Conservation (phyloP, 2,888 invertebrate genomes). For the Trissolcus japonicus region DNA sequence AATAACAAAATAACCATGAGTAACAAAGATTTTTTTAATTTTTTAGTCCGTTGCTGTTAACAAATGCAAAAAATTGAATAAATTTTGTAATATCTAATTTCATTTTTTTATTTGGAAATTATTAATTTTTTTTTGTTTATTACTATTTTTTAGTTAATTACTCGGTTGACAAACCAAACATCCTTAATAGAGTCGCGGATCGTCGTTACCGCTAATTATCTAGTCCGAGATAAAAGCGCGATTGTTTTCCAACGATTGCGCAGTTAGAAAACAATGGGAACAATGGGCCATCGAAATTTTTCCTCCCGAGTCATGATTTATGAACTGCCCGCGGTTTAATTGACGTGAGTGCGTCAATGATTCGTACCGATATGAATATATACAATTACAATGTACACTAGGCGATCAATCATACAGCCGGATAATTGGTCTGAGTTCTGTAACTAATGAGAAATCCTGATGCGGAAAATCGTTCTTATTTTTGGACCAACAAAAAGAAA, state of each 20-base stretch:
- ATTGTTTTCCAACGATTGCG: constrained; percentile 54
- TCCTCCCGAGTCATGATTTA: constrained; percentile 32
- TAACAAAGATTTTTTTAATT: too few relatives aligned
- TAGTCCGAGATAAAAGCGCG: constrained; percentile 32
- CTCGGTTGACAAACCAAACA: constrained; percentile 29
- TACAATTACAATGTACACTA: constrained; percentile 1
- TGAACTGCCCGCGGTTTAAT: constrained; percentile 24
- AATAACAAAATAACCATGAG: too few relatives aligned
- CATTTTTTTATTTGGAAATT: too few relatives aligned
- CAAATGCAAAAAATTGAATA: too few relatives aligned
- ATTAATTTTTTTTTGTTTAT: too few relatives aligned
- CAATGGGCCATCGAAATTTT: constrained; percentile 36
- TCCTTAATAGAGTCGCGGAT: constrained; percentile 47
- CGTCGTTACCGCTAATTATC: constrained; percentile 46
- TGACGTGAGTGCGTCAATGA: constrained; percentile 25
- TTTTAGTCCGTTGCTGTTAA: too few relatives aligned
- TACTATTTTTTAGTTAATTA: too few relatives aligned
- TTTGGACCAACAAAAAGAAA: constrained; percentile 6
- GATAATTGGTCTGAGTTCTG: constrained; percentile 5
- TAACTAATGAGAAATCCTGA: constrained; percentile 10
- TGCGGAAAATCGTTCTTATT: constrained; percentile 26
- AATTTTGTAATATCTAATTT: too few relatives aligned
- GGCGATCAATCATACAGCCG: constrained; percentile 20
- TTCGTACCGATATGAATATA: constrained; percentile 17
- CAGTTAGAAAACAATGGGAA: constrained; percentile 40